Evolutionary conservation across 2,888 invertebrate genomes (phyloP).

Genomic region (Leptinotarsa tumamoca): DNA sequence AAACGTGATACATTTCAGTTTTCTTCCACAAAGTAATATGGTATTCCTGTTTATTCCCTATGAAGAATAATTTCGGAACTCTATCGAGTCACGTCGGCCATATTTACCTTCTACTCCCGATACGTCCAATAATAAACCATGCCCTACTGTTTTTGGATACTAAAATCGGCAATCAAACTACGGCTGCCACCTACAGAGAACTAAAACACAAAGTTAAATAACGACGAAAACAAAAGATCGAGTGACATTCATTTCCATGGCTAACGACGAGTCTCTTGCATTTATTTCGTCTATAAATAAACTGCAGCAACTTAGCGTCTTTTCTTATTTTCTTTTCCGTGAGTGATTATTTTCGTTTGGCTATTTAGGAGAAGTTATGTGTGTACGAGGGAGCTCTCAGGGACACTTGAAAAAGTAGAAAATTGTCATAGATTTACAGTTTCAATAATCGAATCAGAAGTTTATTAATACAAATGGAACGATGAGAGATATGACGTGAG

Average conservation of each 20-base stretch:
- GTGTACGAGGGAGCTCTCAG: neutral
- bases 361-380: neutral
- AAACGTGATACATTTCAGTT: too few relatives aligned
- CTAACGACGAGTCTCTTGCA: constrained; percentile 11
- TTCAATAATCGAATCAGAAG: too few relatives aligned
- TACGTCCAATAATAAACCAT: constrained; percentile 6
- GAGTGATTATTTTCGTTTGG: neutral
- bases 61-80: neutral
- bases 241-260: constrained; percentile 19
- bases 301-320: neutral
- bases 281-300: constrained; percentile 15
- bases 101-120: neutral
- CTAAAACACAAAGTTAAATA: constrained; percentile 11
- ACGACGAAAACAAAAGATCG: constrained; percentile 17
- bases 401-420: too few relatives aligned
- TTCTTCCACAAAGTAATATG: too few relatives aligned
- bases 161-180: constrained; percentile 1
- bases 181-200: constrained; percentile 17
- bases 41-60: neutral
- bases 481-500: too few relatives aligned
- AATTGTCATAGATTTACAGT: too few relatives aligned
- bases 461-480: too few relatives aligned
- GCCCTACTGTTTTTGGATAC: constrained; percentile 11
- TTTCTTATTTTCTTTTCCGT: constrained; percentile 1
- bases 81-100: neutral